phyloP scores from a whole-genome alignment of 30 jellyfish, hydroid and myxozoan species.

The Chironex yamaguchii region DNA sequence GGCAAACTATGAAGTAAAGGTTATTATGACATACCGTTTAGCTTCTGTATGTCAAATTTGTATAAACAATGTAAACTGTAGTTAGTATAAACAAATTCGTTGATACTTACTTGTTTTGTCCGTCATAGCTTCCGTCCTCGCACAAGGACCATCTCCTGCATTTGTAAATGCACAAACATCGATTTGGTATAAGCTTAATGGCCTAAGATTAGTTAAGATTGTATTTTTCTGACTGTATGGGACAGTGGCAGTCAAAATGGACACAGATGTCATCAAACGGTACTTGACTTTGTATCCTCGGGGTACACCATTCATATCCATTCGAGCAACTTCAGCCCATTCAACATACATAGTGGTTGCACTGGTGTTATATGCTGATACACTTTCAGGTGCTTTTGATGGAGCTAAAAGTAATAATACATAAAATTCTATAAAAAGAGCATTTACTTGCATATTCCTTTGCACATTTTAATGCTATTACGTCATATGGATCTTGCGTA shows the following conservation, averaged over 20 bases:
- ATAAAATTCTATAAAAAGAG: no score
- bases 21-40: no score
- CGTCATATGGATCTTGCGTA: no score
- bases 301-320: conserved; percentile 71
- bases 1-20: no score
- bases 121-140: conserved; percentile 32
- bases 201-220: conserved; percentile 37
- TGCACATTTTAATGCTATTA: no score
- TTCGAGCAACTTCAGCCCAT: conserved; percentile 65
- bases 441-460: no score
- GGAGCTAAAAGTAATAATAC: conserved; percentile 63
- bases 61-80: no score
- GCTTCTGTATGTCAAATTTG: no score
- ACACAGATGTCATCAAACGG: background rate
- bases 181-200: conserved; percentile 55
- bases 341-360: conserved; percentile 54
- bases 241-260: background rate
- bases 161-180: conserved; percentile 82
- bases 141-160: conserved; percentile 85
- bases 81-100: no score
- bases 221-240: conserved; percentile 1
- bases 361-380: conserved; percentile 36
- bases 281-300: conserved; percentile 58
- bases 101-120: background rate
- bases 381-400: conserved; percentile 36